Conservation (phyloP, 2,888 invertebrate genomes). For the Sinhomidia bicolor region DNA sequence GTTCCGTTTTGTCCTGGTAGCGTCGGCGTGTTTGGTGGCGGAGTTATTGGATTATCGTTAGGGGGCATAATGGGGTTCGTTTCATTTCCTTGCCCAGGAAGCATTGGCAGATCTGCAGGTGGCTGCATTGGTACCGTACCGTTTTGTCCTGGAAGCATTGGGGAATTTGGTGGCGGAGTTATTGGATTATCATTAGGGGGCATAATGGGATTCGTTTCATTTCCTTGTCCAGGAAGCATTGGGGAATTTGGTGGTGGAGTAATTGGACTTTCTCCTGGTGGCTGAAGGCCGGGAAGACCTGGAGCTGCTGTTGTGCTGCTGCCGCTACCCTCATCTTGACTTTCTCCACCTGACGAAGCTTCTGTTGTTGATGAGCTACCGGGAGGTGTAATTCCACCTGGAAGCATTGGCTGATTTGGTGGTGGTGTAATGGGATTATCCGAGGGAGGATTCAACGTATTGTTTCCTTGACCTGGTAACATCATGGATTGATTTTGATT, state of each 20-base stretch:
- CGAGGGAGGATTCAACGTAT: slow-evolving; percentile 1
- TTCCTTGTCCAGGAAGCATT: slow-evolving; percentile 24
- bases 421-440: slow-evolving; percentile 20
- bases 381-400: slow-evolving; percentile 18
- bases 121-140: slow-evolving; percentile 16
- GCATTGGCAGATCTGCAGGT: slow-evolving; percentile 33
- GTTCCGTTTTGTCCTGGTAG: slow-evolving; percentile 48
- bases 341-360: background rate
- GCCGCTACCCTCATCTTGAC: slow-evolving; percentile 1
- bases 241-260: background rate
- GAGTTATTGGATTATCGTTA: background rate
- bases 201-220: too few relatives aligned
- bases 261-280: background rate
- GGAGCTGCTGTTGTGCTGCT: slow-evolving; percentile 16
- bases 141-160: slow-evolving; percentile 47
- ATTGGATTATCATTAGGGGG: too few relatives aligned
- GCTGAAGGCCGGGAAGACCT: background rate
- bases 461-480: slow-evolving; percentile 32
- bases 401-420: slow-evolving; percentile 19
- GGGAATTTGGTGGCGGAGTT: background rate
- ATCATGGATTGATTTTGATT: slow-evolving; percentile 36
- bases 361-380: slow-evolving; percentile 6
- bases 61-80: too few relatives aligned
- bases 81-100: slow-evolving; percentile 11
- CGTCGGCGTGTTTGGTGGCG: background rate